phyloP scores from a whole-genome alignment of 2,113 vertebrate genomes.

The Salvelinus alpinus region DNA sequence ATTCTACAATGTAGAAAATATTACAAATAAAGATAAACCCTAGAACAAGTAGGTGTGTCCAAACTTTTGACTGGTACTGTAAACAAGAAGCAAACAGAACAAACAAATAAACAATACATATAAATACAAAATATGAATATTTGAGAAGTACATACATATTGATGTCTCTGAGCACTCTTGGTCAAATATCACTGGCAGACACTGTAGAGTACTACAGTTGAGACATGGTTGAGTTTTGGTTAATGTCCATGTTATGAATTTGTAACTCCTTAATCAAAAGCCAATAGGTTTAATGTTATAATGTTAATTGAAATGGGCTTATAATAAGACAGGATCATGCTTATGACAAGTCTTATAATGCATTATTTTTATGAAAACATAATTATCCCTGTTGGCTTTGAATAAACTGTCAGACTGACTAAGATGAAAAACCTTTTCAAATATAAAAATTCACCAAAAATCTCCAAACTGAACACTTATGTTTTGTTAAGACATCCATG shows the following conservation, averaged over 20 bases:
- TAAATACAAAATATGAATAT: constrained; percentile 63
- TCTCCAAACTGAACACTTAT: not conserved
- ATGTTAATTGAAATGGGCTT: too few relatives aligned
- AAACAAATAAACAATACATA: constrained; percentile 45
- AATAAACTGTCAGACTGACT: constrained; percentile 29
- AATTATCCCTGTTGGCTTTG: too few relatives aligned
- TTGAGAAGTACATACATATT: constrained; percentile 53
- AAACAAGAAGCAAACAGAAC: constrained; percentile 14
- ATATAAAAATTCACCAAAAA: not conserved
- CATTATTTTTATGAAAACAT: too few relatives aligned
- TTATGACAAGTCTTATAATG: too few relatives aligned
- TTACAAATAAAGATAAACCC: too few relatives aligned
- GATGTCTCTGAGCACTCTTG: constrained; percentile 32
- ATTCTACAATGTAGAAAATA: too few relatives aligned
- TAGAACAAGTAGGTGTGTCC: too few relatives aligned
- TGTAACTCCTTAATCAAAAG: not conserved
- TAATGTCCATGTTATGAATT: not conserved
- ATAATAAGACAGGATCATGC: too few relatives aligned
- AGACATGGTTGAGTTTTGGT: not conserved
- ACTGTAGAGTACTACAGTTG: not conserved
- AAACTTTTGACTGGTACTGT: too few relatives aligned
- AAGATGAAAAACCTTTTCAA: constrained; percentile 42
- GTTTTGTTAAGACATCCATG: not conserved
- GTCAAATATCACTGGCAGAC: constrained; percentile 41
- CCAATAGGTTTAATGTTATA: too few relatives aligned